These are phyloP conservation scores for Andinoacara biseriatus DNA, from an alignment of 2,113 vertebrate species.

Conservation along the genomic window DNA sequence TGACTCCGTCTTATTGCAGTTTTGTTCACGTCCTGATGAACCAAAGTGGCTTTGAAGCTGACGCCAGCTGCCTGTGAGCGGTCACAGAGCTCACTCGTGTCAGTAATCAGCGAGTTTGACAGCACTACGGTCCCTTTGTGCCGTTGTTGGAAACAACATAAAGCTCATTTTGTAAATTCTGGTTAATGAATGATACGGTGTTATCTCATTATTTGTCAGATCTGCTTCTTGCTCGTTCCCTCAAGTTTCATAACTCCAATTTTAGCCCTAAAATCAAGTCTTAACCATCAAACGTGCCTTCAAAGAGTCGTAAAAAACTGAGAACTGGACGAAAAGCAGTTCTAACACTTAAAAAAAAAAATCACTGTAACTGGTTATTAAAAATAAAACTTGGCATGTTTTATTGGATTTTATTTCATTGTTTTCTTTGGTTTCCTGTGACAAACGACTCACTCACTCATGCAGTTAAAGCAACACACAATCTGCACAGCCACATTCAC, in stretches of 20 bases:
- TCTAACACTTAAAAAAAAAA: not conserved
- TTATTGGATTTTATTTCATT: not conserved
- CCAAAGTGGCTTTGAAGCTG: not conserved
- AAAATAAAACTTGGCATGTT: not conserved
- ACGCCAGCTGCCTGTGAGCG: not conserved
- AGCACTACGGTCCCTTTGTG: not conserved
- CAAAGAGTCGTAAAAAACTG: not conserved
- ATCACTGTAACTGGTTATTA: not conserved
- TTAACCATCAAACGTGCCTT: not conserved
- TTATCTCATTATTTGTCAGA: too few species aligned
- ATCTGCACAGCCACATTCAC: not conserved
- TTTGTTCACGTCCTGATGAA: not conserved
- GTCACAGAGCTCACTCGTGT: rapidly evolving
- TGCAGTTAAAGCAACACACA: not conserved
- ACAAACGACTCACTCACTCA: not conserved
- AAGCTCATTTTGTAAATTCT: too few species aligned
- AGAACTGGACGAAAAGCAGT: rapidly evolving
- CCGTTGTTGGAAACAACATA: not conserved
- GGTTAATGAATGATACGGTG: too few species aligned
- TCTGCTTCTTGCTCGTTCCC: too few species aligned
- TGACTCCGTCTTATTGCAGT: not conserved
- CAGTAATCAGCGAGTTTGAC: too few species aligned
- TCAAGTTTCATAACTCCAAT: too few species aligned
- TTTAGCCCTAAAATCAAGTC: too few species aligned
- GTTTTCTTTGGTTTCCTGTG: not conserved